These are phyloP conservation scores for Anguilla megastoma DNA, from an alignment of 2,797 vertebrate species.

Conservation along the genomic window DNA sequence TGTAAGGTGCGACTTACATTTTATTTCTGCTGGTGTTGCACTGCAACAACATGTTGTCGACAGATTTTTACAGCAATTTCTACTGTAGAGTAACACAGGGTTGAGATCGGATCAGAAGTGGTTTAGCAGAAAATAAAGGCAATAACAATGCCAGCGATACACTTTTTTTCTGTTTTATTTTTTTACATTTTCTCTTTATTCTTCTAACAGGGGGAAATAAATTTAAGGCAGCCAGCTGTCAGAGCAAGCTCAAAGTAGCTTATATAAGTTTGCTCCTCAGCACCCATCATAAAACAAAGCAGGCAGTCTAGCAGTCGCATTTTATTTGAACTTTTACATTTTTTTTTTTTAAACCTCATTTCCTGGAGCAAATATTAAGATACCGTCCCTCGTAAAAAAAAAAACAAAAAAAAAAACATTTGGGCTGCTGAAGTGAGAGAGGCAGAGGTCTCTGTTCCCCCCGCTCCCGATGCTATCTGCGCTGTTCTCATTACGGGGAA, in stretches of 20 bases:
- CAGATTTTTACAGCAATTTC: neutral
- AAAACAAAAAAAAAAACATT: neutral
- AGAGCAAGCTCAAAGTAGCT: neutral
- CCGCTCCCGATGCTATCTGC: slow-evolving; percentile 21
- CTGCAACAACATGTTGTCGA: neutral
- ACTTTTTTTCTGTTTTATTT: neutral
- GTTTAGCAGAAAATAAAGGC: neutral
- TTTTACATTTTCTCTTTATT: neutral
- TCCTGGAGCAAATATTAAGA: slow-evolving; percentile 28
- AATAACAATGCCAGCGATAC: neutral
- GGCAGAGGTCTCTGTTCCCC: slow-evolving; percentile 4
- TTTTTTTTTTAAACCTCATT: slow-evolving; percentile 5
- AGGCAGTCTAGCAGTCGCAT: neutral
- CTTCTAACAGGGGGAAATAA: neutral
- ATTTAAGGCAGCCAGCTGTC: neutral
- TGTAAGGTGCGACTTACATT: neutral
- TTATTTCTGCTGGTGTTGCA: neutral
- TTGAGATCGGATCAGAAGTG: neutral
- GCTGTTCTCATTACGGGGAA: slow-evolving; percentile 22
- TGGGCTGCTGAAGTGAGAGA: slow-evolving; percentile 19
- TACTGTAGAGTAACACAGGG: neutral
- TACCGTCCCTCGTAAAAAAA: neutral
- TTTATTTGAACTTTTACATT: slow-evolving; percentile 16
- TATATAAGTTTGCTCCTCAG: neutral
- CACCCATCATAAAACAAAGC: slow-evolving; percentile 6